Evolutionary conservation across 2,888 invertebrate species (phyloP).

Genomic region (Sipha maydis): DNA sequence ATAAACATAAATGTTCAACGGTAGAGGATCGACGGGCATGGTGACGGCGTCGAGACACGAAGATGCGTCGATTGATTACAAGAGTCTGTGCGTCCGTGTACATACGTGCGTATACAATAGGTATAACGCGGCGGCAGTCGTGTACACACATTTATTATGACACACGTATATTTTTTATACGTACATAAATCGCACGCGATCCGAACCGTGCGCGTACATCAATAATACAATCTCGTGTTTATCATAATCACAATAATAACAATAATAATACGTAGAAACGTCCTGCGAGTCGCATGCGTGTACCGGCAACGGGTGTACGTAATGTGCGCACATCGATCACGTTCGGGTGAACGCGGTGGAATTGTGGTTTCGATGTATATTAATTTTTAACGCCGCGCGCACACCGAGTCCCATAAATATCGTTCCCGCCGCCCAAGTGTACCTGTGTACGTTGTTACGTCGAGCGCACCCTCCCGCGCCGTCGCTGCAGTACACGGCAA

Average conservation of each 20-base stretch:
- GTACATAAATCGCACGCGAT: not conserved
- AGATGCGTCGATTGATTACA: conserved; percentile 32
- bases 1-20: not conserved
- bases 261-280: not conserved
- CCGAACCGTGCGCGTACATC: not conserved
- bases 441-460: too few relatives aligned
- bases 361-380: conserved; percentile 1
- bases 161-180: not conserved
- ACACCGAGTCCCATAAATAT: conserved; percentile 12
- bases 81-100: not conserved
- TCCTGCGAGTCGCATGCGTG: not conserved
- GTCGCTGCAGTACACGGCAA: conserved; percentile 18
- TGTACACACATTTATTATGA: too few relatives aligned
- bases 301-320: not conserved
- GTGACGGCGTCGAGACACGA: not conserved
- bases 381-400: conserved; percentile 31
- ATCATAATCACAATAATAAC: not conserved
- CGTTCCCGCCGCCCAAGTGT: not conserved
- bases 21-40: not conserved
- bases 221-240: not conserved
- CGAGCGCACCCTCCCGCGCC: conserved; percentile 20
- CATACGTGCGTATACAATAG: not conserved
- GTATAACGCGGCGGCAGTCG: too few relatives aligned
- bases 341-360: not conserved
- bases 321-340: conserved; percentile 47